phyloP scores from a whole-genome alignment of 2,888 invertebrate genomes.

The Watsonalla binaria region DNA sequence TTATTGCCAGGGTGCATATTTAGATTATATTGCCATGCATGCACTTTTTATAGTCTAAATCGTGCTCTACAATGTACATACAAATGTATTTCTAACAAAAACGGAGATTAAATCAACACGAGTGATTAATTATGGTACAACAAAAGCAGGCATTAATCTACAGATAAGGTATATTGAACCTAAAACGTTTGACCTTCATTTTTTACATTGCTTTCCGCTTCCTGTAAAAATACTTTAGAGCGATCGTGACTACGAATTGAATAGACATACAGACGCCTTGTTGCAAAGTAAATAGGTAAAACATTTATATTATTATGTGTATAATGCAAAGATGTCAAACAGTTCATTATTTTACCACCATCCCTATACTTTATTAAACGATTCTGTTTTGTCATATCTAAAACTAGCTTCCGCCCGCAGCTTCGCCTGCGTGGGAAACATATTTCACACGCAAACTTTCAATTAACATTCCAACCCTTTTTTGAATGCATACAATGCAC shows the following conservation, averaged over 20 bases:
- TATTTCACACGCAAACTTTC: too few species aligned
- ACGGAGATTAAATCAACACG: background rate
- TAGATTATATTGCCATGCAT: background rate
- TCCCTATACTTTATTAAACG: too few species aligned
- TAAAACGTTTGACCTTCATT: background rate
- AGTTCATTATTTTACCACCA: too few species aligned
- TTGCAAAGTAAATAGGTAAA: too few species aligned
- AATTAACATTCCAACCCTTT: too few species aligned
- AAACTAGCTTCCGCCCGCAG: too few species aligned
- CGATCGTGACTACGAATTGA: background rate
- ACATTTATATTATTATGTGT: too few species aligned
- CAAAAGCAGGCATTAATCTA: background rate
- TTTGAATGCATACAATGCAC: too few species aligned
- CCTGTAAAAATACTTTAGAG: background rate
- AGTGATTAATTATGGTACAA: background rate
- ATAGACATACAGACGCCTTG: background rate
- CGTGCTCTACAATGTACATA: background rate
- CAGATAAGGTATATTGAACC: background rate
- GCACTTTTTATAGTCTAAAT: background rate
- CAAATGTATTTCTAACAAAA: background rate
- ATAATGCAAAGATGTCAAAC: too few species aligned
- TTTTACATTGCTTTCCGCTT: background rate
- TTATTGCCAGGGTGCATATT: too few species aligned
- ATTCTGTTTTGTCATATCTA: too few species aligned
- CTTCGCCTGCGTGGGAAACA: too few species aligned